Evolutionary conservation across 2,888 invertebrate species (phyloP).

Genomic region (Dugesia japonica): DNA sequence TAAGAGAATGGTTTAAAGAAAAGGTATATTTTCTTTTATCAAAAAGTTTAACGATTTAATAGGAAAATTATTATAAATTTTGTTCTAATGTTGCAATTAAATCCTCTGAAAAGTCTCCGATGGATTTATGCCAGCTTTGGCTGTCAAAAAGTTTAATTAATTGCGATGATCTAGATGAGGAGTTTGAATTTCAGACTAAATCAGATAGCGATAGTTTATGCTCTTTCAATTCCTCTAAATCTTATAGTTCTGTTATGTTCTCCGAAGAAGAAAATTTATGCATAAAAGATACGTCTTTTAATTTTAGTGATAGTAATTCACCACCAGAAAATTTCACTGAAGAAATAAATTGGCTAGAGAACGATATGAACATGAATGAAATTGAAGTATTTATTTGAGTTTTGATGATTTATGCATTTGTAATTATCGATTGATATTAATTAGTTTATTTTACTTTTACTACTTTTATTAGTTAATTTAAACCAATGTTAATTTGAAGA

Average conservation of each 20-base stretch:
- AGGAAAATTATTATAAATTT: too few species aligned
- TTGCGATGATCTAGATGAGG: too few species aligned
- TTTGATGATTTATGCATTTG: too few species aligned
- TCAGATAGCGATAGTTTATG: background rate
- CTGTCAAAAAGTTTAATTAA: too few species aligned
- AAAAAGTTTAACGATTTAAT: too few species aligned
- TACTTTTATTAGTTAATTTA: too few species aligned
- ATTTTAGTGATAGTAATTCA: background rate
- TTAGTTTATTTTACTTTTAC: too few species aligned
- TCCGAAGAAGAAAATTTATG: background rate
- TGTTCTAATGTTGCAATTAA: too few species aligned
- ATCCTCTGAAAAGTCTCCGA: background rate
- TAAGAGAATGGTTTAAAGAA: background rate
- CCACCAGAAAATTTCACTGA: background rate
- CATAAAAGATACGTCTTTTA: background rate
- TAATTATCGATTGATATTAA: too few species aligned
- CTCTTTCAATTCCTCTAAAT: background rate
- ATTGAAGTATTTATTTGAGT: too few species aligned
- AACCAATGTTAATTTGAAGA: too few species aligned
- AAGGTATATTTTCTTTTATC: background rate
- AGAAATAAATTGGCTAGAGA: background rate
- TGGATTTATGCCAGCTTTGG: background rate
- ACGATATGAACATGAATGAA: background rate
- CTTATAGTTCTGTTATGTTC: background rate
- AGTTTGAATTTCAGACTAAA: too few species aligned